Evolutionary conservation across 2,888 invertebrate species (phyloP).

Genomic region (Miltochrista miniata): DNA sequence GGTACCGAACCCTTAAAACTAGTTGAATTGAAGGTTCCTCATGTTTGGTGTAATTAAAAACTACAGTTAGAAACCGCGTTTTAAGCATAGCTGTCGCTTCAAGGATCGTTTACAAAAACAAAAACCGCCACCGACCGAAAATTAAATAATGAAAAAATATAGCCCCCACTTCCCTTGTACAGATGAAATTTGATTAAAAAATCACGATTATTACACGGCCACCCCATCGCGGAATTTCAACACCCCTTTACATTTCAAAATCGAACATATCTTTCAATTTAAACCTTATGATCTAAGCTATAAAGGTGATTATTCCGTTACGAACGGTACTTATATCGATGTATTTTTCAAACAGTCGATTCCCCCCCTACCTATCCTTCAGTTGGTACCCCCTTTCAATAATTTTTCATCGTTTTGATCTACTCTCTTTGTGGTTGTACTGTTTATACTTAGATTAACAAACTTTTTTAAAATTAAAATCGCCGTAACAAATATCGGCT

Average conservation of each 20-base stretch:
- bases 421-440: conserved; percentile 75
- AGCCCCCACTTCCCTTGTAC: conserved; percentile 80
- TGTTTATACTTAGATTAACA: conserved; percentile 81
- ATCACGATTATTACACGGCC: conserved; percentile 83
- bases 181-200: conserved; percentile 85
- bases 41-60: conserved; percentile 46
- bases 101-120: conserved; percentile 63
- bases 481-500: conserved; percentile 65
- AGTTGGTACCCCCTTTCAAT: conserved; percentile 74
- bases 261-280: conserved; percentile 17
- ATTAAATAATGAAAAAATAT: conserved; percentile 84
- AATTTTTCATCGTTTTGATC: conserved; percentile 83
- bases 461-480: conserved; percentile 81
- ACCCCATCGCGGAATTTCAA: conserved; percentile 66
- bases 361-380: conserved; percentile 58
- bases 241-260: conserved; percentile 32
- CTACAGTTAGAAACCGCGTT: conserved; percentile 63
- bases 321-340: conserved; percentile 44
- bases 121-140: conserved; percentile 74
- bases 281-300: conserved; percentile 19
- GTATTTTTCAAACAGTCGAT: conserved; percentile 74
- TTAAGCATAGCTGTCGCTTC: conserved; percentile 76
- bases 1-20: too few species aligned
- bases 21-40: neutral
- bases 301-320: conserved; percentile 27